Evolutionary conservation across 2,797 vertebrate species (phyloP), one percentile per base, ranked within the genome.

Genomic region (Prunella strophiata): DNA sequence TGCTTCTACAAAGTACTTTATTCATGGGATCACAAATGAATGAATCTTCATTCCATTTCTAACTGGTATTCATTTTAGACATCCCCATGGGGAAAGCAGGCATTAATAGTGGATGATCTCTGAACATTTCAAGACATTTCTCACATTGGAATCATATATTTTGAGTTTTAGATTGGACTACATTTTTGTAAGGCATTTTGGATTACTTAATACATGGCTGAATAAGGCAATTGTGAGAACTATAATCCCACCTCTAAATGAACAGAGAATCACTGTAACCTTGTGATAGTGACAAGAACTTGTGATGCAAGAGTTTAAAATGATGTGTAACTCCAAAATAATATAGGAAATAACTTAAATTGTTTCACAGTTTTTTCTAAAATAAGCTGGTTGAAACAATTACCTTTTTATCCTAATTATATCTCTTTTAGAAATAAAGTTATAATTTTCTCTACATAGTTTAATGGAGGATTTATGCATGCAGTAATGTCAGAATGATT

Each of bases 401-500:
- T 30, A 4, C 2, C 7, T 65, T 75, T 87, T 91, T 47, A 54
- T 65, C 62, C 68, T 48, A 85, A 66, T 11, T 62, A 9, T 30
- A 14, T 76, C 66, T 71, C 18, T 77, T 94, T 40, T 50, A n/a
- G 72, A 65, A 71, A 65, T 50, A 48, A 54, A 88, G 65, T 42
- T 71, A 27, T 75, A 38, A 65, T 82, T 86, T 86, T 55, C 59
- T 48, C 3, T 15, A 40, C 3, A 27, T 55, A 38, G 12, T 54
- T 85, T 94, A 88, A 65, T 27, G 7, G 34, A 93, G 7, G 25
- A 50, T 89, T 96, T 95, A 75, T 89, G 67, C 36, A 79, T 42
- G 50, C 36, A 96, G 75, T 78, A 83, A 71, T n/a, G 18, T 95
- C 72, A 92, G 42, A 71, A 87, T 72, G 62, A 91, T 85, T 92